Evolutionary conservation across 2,113 vertebrate species (phyloP).

Genomic region (Ceuthmochares aereus): DNA sequence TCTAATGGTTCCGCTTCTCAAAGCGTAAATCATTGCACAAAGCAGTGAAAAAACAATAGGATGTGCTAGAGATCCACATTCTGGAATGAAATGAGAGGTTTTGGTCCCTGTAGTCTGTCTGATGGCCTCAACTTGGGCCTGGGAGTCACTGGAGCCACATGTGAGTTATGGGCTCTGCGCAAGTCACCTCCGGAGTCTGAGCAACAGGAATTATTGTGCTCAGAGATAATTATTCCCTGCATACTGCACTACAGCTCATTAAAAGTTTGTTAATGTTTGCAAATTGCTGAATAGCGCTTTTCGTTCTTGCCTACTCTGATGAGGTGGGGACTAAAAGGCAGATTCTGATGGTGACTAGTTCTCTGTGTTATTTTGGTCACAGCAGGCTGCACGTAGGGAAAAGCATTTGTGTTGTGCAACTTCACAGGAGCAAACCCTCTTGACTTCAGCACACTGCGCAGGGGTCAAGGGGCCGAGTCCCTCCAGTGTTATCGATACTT

Average conservation of each 20-base stretch:
- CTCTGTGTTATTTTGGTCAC: not conserved
- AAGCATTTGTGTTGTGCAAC: not conserved
- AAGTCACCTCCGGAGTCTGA: not conserved
- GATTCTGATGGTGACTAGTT: not conserved
- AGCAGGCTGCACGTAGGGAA: not conserved
- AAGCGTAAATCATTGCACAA: not conserved
- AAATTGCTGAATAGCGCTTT: constrained; percentile 50
- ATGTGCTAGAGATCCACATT: not conserved
- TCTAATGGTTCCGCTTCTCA: not conserved
- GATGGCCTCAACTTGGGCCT: not conserved
- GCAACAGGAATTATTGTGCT: constrained; percentile 44
- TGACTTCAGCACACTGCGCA: not conserved
- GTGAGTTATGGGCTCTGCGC: constrained; percentile 1
- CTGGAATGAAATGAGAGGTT: constrained; percentile 4
- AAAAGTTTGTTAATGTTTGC: constrained; percentile 64
- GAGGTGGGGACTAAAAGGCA: not conserved
- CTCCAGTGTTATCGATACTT: not conserved
- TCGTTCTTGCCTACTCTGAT: not conserved
- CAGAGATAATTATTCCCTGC: constrained; percentile 51
- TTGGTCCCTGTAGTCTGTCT: not conserved
- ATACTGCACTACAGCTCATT: constrained; percentile 57
- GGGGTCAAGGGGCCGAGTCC: not conserved
- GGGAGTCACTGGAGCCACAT: not conserved
- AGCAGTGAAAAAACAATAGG: not conserved
- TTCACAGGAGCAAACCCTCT: not conserved